phyloP scores from a whole-genome alignment of 2,888 invertebrate species.

The Lepetodrilus schrolli region DNA sequence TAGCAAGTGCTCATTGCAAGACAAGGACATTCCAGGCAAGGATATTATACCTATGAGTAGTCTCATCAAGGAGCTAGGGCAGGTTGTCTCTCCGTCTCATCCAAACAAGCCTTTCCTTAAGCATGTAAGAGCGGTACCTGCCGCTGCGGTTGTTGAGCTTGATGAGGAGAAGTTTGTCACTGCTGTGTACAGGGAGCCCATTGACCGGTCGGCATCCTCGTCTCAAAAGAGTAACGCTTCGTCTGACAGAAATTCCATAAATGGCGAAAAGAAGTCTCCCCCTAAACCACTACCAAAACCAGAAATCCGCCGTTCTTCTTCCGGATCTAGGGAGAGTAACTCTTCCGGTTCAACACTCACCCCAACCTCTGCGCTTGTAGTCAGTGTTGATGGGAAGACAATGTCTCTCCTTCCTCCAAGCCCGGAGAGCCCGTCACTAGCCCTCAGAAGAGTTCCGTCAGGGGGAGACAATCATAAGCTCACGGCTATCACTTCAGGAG shows the following conservation, averaged over 20 bases:
- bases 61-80: conserved; percentile 59
- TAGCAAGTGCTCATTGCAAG: conserved; percentile 27
- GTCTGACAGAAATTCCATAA: conserved; percentile 32
- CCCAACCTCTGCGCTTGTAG: conserved; percentile 60
- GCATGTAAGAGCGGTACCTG: conserved; percentile 23
- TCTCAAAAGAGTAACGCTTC: conserved; percentile 34
- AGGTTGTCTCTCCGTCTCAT: conserved; percentile 46
- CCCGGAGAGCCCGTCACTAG: conserved; percentile 20
- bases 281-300: conserved; percentile 41
- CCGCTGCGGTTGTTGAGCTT: conserved; percentile 7
- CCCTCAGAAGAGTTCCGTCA: conserved; percentile 6
- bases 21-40: conserved; percentile 49
- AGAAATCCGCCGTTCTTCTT: conserved; percentile 53
- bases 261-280: conserved; percentile 39
- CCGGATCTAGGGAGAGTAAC: conserved; percentile 56
- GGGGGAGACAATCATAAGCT: neutral
- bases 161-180: conserved; percentile 62
- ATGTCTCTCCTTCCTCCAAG: conserved; percentile 61
- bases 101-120: conserved; percentile 34
- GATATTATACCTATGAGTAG: conserved; percentile 56
- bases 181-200: conserved; percentile 65
- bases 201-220: conserved; percentile 39
- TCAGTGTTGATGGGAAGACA: conserved; percentile 67
- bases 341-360: conserved; percentile 65
- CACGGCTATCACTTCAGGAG: conserved; percentile 3